Evolutionary conservation across 2,113 vertebrate genomes (phyloP).

Genomic region (Perca fluviatilis): DNA sequence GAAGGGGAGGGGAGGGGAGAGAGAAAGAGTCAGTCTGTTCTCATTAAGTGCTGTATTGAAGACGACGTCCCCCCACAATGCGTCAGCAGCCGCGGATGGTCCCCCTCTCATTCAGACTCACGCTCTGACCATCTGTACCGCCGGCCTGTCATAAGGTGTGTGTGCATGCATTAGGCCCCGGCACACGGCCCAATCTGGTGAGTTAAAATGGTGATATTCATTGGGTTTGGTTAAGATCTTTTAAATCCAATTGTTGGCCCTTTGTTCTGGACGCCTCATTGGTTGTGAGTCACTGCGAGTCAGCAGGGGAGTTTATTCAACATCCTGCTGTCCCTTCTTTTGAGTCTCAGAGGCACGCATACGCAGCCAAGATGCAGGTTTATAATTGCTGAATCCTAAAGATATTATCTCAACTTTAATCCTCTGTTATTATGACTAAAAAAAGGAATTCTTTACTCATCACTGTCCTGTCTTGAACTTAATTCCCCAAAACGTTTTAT

Average conservation of each 20-base stretch:
- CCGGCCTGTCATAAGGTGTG: constrained; percentile 77
- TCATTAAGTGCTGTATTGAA: constrained; percentile 88
- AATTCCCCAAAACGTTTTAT: not conserved
- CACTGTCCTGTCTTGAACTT: not conserved
- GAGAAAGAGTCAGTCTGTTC: constrained; percentile 87
- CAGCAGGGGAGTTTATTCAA: constrained; percentile 56
- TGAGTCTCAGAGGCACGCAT: constrained; percentile 25
- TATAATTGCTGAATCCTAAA: constrained; percentile 47
- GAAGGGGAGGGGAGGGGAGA: constrained; percentile 53
- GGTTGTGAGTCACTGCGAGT: constrained; percentile 52
- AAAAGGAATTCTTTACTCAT: constrained; percentile 31
- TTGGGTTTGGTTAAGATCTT: constrained; percentile 75
- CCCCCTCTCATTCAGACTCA: constrained; percentile 82
- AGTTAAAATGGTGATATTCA: constrained; percentile 76
- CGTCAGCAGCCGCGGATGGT: constrained; percentile 77
- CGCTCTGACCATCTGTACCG: constrained; percentile 86
- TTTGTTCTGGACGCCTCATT: constrained; percentile 60
- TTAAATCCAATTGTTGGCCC: constrained; percentile 73
- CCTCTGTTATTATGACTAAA: constrained; percentile 17
- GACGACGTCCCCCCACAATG: constrained; percentile 83
- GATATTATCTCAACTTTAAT: constrained; percentile 45
- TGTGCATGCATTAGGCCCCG: constrained; percentile 72
- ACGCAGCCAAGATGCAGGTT: constrained; percentile 27
- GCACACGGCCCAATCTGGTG: constrained; percentile 75
- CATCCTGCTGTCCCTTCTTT: constrained; percentile 61